Base-by-base conservation (phyloP, 1,140 invertebrate species). In the Atta texana region DNA sequence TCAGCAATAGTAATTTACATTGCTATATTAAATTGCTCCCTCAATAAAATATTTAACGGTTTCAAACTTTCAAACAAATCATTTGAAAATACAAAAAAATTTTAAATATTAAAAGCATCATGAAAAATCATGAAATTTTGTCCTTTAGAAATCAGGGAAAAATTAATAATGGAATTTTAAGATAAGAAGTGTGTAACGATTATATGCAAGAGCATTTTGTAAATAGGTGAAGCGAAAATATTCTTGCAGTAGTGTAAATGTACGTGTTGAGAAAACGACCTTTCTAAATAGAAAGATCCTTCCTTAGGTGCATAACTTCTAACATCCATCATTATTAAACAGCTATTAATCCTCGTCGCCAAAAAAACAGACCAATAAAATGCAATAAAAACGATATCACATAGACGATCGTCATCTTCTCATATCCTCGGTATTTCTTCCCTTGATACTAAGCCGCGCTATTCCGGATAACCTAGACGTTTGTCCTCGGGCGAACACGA, bases 391-490 rank as follows among this genome's bases (percentile, higher is more conserved):
- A 59, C 72, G 72, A 72, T 28, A 57, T 75, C 69, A 1, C 28
- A 18, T 59, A 44, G 69, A 84, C 39, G 64, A 57, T 53, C 24
- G 34, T 61, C 77, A 3, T 63, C 10, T 24, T 21, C 24, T 63
- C 39, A 18, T 61, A 44, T 44, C 39, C 34, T 21, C 39, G 34
- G 5, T 44, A n/a, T 16, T 74, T 77, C 76, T 64, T 66, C 53
- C 8, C 55, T 16, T 44, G 68, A 51, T 44, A 31, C 7, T 18
- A 53, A 53, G 51, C 66, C 63, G 12, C 39, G 14, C 21, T 57
- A 44, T 44, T 57, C 49, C 5, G 24, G n/a, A 24, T 87, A 85
- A 80, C 72, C 85, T 78, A 90, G 85, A 87, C 85, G 44, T 71
- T 82, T 44, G 55, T 89, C 71, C 44, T 63, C 39, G 88, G 55